Percentiles rank a stretch among this genome's conserved stretches.
Evolutionary conservation across 2,113 vertebrate genomes (phyloP).

Genomic region (Lagopus muta): DNA sequence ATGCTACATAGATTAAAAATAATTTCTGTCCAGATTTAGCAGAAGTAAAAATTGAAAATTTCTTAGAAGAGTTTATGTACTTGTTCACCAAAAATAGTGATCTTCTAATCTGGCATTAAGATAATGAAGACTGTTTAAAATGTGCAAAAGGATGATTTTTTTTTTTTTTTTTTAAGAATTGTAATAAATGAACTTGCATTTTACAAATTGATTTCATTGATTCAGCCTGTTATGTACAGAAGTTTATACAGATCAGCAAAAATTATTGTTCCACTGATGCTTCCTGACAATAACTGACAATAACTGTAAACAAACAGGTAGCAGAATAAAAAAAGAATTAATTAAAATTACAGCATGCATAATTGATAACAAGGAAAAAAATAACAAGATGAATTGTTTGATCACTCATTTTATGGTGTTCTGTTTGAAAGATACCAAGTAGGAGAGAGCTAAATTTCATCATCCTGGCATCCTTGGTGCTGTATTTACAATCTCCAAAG

Average conservation of each 20-base stretch:
- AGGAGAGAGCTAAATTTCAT: neutral
- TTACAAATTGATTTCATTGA: neutral
- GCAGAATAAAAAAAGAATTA: neutral
- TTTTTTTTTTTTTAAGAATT: neutral
- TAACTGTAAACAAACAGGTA: neutral
- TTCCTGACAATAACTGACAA: neutral
- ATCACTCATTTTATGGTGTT: neutral
- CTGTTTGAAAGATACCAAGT: neutral
- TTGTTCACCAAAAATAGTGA: neutral
- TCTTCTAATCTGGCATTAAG: neutral
- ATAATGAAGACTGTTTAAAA: neutral
- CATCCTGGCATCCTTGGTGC: neutral
- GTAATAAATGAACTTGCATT: neutral
- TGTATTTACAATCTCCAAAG: neutral
- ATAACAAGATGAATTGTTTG: neutral
- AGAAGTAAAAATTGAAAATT: neutral
- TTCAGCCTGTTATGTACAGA: neutral
- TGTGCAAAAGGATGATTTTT: neutral
- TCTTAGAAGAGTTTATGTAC: neutral
- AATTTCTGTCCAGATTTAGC: neutral
- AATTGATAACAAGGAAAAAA: neutral
- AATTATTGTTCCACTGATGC: neutral
- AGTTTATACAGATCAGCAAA: neutral
- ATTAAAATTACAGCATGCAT: neutral
- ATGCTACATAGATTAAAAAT: neutral